Conservation (phyloP, 2,888 invertebrate species). For the Xestia ashworthii region DNA sequence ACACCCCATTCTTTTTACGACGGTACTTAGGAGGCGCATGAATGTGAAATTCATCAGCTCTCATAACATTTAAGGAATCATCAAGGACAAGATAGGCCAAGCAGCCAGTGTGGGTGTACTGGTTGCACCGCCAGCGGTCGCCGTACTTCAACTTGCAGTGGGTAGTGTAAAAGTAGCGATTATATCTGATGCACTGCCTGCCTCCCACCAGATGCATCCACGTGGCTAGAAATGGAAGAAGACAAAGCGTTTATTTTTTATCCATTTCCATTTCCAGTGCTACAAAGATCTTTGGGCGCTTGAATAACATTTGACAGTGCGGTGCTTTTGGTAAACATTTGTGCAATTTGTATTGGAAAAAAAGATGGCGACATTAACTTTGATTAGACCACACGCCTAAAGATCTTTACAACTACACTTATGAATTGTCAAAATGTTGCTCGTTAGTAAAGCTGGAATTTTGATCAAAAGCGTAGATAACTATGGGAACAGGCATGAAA, state of each 20-base stretch:
- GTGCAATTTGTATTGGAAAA: neutral
- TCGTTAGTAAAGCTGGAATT: neutral
- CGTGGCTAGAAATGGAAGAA: constrained; percentile 39
- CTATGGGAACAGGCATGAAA: neutral
- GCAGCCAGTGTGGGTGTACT: constrained; percentile 40
- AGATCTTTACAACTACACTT: neutral
- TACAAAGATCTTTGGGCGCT: neutral
- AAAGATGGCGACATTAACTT: neutral
- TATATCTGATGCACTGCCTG: constrained; percentile 45
- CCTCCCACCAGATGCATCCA: constrained; percentile 41
- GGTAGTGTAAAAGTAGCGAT: constrained; percentile 31
- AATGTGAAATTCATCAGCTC: constrained; percentile 30
- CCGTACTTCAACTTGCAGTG: constrained; percentile 48
- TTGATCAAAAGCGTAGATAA: neutral
- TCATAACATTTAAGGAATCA: constrained; percentile 29
- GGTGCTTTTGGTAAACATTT: neutral
- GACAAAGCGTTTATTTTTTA: neutral
- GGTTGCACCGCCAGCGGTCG: constrained; percentile 55
- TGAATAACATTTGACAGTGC: neutral
- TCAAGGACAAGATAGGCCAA: constrained; percentile 44
- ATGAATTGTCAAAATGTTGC: neutral
- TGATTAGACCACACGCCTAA: neutral
- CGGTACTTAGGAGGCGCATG: constrained; percentile 40
- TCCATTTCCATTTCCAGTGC: constrained; percentile 3
- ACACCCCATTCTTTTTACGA: constrained; percentile 23